Conservation (phyloP, 2,113 vertebrate species). For the Rhea pennata region DNA sequence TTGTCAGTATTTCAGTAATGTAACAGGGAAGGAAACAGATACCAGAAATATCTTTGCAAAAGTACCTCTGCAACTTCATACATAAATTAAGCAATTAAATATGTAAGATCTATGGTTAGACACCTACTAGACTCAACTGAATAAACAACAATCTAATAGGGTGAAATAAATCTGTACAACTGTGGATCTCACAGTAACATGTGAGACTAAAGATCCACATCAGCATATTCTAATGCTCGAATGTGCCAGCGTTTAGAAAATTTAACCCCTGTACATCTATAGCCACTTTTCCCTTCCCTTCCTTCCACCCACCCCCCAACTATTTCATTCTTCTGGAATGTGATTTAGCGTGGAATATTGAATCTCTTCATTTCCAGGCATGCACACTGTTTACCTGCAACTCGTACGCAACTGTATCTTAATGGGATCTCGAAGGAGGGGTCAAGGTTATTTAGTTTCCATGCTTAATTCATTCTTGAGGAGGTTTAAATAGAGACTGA, state of each 20-base stretch:
- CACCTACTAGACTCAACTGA: constrained; percentile 20
- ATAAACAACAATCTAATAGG: constrained; percentile 32
- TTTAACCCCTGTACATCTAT: constrained; percentile 37
- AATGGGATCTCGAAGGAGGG: constrained; percentile 51
- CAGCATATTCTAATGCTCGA: constrained; percentile 14
- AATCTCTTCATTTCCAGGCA: constrained; percentile 47
- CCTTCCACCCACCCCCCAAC: not conserved
- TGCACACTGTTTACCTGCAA: constrained; percentile 31
- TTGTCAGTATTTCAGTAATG: not conserved
- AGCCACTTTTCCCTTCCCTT: constrained; percentile 9
- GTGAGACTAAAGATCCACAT: constrained; percentile 23
- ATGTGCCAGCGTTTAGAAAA: constrained; percentile 20
- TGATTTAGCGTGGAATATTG: not conserved
- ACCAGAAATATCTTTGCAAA: not conserved
- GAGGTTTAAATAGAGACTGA: constrained; percentile 54
- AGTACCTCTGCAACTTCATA: not conserved
- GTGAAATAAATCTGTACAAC: constrained; percentile 34
- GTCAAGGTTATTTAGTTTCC: constrained; percentile 60
- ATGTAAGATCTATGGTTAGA: constrained; percentile 22
- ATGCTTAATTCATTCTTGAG: constrained; percentile 41
- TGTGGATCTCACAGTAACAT: not conserved
- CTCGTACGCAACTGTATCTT: constrained; percentile 6
- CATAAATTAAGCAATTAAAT: constrained; percentile 40
- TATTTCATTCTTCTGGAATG: constrained; percentile 74
- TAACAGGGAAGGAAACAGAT: not conserved